These are phyloP conservation scores for Cheilosia vernalis DNA, from an alignment of 2,888 invertebrate species.

Conservation along the genomic window DNA sequence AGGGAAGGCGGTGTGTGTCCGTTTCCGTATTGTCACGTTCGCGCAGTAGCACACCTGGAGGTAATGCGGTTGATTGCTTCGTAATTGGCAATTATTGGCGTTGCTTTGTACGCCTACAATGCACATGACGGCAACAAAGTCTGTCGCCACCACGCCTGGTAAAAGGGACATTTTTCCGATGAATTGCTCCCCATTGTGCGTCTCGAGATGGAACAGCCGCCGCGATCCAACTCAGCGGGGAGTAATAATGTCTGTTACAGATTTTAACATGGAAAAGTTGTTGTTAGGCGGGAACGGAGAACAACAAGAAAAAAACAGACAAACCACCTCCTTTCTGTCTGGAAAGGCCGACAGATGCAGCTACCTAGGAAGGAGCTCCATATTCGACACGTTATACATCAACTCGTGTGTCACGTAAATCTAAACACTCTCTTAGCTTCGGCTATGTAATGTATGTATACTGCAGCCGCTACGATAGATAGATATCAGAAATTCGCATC, in stretches of 20 bases:
- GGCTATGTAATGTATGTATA: constrained; percentile 17
- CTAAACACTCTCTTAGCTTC: constrained; percentile 54
- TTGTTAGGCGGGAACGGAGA: background rate
- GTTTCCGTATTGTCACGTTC: constrained; percentile 72
- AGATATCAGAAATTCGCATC: constrained; percentile 43
- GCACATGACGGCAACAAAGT: constrained; percentile 32
- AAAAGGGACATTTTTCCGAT: constrained; percentile 68
- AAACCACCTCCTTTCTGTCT: constrained; percentile 28
- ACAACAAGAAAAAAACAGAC: background rate
- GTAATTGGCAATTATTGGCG: constrained; percentile 78
- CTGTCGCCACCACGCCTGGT: constrained; percentile 27
- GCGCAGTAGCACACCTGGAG: constrained; percentile 58
- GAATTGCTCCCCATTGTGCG: constrained; percentile 73
- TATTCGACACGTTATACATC: constrained; percentile 68
- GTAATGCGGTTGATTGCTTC: constrained; percentile 69
- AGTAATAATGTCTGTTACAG: constrained; percentile 63
- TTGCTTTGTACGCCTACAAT: constrained; percentile 70
- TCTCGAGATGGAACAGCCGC: constrained; percentile 29
- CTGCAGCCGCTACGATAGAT: constrained; percentile 51
- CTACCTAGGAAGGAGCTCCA: constrained; percentile 56
- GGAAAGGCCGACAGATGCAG: constrained; percentile 51
- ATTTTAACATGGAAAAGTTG: constrained; percentile 57
- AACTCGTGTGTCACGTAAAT: constrained; percentile 68
- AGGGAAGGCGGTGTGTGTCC: constrained; percentile 38
- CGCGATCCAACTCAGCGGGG: constrained; percentile 60